Base-by-base conservation (phyloP, 2,113 vertebrate genomes). In the Tricholaema leucomelas region DNA sequence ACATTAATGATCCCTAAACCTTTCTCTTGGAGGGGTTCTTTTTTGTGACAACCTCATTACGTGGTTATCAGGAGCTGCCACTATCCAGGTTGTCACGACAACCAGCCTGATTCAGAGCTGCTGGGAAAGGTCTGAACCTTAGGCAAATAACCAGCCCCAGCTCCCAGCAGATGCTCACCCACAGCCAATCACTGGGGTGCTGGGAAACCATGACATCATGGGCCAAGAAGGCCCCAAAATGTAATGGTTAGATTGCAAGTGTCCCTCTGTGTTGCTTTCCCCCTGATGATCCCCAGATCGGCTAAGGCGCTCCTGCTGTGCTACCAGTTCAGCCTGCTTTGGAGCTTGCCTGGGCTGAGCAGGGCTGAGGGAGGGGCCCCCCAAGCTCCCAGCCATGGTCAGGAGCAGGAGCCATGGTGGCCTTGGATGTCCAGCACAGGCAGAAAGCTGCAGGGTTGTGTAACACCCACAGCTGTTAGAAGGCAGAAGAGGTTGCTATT, bases 181-280 rank as follows among this genome's bases (percentile, higher is more conserved):
- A 42, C 96, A 98, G 97, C 99, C 98, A 99, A 98, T 99, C 94
- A 75, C 93, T 90, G 48, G 95, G 97, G 90, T 77, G 92, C 87
- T 78, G 93, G 92, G 96, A 98, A 98, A 98, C 96, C 97, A 98
- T 99, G 98, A 99, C 98, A 98, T 99, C 98, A 99, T 98, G 98
- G 97, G 98, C 97, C 98, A 98, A 98, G 98, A 92, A 83, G 97
- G 97, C 97, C 97, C 98, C 97, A 93, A 94, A 48, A 91, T 95
- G 38, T 60, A 97, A 93, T 71, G 81, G 96, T 98, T 93, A 89
- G 97, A 97, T 98, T 98, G 91, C 67, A 31, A 18, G 79, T 91
- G 6, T 82, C 87, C 94, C 95, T 97, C 85, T 1, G 23, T 97
- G 63, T 89, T 90, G 91, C 95, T 95, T 85, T 69, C 46, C 60